Evolutionary conservation across 2,113 vertebrate species (phyloP).

Genomic region (Chionomys nivalis): DNA sequence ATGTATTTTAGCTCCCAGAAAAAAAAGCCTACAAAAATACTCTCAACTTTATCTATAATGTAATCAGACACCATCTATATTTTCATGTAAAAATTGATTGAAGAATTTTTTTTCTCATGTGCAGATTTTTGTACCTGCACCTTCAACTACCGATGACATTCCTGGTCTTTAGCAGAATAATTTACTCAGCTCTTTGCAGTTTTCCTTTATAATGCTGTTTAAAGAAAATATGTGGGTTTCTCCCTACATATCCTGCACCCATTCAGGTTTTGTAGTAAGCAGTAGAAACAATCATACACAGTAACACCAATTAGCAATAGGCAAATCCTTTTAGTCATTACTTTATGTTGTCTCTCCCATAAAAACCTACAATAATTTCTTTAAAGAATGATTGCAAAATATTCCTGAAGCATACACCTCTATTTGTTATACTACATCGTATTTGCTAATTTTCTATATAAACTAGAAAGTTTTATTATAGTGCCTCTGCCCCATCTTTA

Average conservation of each 20-base stretch:
- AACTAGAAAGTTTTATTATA: background rate
- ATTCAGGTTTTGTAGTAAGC: background rate
- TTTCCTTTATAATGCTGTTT: background rate
- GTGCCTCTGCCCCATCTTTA: background rate
- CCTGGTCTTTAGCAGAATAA: background rate
- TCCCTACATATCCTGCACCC: accelerated
- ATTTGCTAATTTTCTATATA: background rate
- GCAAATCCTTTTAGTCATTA: background rate
- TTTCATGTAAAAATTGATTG: background rate
- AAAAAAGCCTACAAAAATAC: background rate
- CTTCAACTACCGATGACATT: background rate
- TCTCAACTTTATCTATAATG: background rate
- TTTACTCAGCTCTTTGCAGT: background rate
- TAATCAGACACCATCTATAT: background rate
- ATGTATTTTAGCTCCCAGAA: background rate
- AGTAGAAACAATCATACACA: background rate
- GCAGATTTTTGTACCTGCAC: background rate
- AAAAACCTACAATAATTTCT: background rate
- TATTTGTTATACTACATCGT: background rate
- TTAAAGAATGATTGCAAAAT: background rate
- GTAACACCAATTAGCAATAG: background rate
- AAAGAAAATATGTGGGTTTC: background rate
- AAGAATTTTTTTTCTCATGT: background rate
- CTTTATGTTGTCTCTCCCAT: background rate
- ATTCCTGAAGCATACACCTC: background rate